Evolutionary conservation across 1,140 invertebrate genomes (phyloP), one percentile per base, ranked within the genome.

Genomic region (Dysdera silvatica): DNA sequence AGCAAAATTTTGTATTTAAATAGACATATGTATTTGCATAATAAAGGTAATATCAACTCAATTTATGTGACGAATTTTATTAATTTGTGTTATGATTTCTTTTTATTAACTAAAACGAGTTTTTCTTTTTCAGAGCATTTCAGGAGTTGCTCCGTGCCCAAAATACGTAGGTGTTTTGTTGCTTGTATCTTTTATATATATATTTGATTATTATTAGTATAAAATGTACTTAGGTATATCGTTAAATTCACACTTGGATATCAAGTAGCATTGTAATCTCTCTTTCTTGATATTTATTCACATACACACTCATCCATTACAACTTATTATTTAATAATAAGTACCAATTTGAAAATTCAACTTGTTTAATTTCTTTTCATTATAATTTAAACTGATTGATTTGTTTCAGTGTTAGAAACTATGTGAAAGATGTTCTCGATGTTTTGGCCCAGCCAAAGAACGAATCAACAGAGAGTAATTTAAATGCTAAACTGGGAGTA

Each of bases 81-180:
- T n/a, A n/a, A n/a, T n/a, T n/a, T n/a, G n/a, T n/a, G n/a, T n/a
- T n/a, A n/a, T n/a, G n/a, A n/a, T n/a, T n/a, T n/a, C n/a, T n/a
- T n/a, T n/a, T n/a, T n/a, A n/a, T n/a, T n/a, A n/a, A n/a, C n/a
- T n/a, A n/a, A n/a, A n/a, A n/a, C n/a, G n/a, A n/a, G n/a, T 53
- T 24, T 61, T 45, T 51, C 28, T 31, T 33, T 41, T 57, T 4
- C 67, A 77, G 78, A 57, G 78, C 78, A 23, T 77, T 80, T 41
- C 74, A 75, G 64, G 93, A 97, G 75, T 78, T 98, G 48, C 88
- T 97, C 72, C 95, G 95, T 74, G 89, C 91, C 77, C 90, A 95
- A 73, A 77, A 92, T 66, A 63, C 52, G 66, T 67, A 62, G 58
- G 65, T 43, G 24, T 24, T 10, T 16, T 33, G 20, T 26, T 51